Base-by-base conservation (phyloP, 1,140 invertebrate genomes). In the Pseudobourletiella spinata region DNA sequence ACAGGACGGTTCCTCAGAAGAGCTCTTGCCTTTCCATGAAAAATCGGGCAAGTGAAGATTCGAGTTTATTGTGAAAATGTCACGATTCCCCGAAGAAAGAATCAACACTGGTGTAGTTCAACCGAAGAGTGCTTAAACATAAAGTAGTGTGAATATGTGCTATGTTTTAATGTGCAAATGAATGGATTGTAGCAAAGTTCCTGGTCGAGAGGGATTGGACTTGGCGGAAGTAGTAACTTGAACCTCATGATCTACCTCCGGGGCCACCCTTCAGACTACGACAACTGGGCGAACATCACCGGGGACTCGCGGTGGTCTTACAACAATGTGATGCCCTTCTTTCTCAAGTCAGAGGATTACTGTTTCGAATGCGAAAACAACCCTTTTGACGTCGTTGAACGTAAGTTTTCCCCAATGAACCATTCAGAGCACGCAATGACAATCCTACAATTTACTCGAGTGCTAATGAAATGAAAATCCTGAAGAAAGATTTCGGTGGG, bases 181-280 rank as follows among this genome's bases (percentile, higher is more conserved):
- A 3, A 2, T 42, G n/a, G 16, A 11, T 39, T 39, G 43, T 26
- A 63, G 67, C 69, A 71, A 55, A 74, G 71, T 44, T 67, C 68
- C 50, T 77, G 74, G 73, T 73, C 78, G 6, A 76, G 79, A 58
- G 77, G 76, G 14, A 76, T 74, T 64, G 77, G 77, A 29, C 61
- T 78, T 67, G 84, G 83, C 18, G 63, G 63, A 8, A 79, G 78
- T n/a, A 79, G 78, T 4, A 78, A 78, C 3, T 71, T 82, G 8
- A 82, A 82, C 69, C 78, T 77, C 15, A 80, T 82, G 78, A 77
- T 79, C 15, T 83, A 82, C 67, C 74, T 82, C 1, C 70, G 57
- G 1, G 57, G 57, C 3, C 57, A 59, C 32, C 57, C 57, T 20
- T 14, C 2, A 1, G 57, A 59, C 26, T 59, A 59, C 63, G 77